phyloP scores from a whole-genome alignment of 30 jellyfish, hydroid and myxozoan genomes.

The Cassiopea xamachana region DNA sequence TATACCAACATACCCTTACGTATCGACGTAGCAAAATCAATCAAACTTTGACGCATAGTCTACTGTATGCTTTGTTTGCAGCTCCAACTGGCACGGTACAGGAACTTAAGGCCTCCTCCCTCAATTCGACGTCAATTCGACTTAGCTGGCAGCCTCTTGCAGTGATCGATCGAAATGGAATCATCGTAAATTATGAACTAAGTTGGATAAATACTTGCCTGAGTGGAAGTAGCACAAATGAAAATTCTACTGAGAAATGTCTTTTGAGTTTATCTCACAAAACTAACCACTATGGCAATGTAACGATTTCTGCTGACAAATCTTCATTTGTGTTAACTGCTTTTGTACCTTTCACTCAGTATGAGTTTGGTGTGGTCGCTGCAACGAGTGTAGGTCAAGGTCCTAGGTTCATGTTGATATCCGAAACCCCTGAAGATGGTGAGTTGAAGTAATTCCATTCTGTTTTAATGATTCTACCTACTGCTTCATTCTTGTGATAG shows the following conservation, averaged over 20 bases:
- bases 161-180: conserved; percentile 24
- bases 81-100: conserved; percentile 34
- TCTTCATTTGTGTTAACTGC: background rate
- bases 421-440: conserved; percentile 30
- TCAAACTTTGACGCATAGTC: too few species aligned
- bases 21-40: too few species aligned
- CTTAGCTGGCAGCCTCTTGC: conserved; percentile 2
- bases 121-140: background rate
- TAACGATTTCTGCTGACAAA: background rate
- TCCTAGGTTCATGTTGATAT: background rate
- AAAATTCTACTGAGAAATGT: background rate
- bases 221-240: background rate
- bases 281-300: background rate
- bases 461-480: background rate
- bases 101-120: background rate
- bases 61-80: background rate
- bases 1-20: too few species aligned
- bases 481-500: background rate
- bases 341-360: conserved; percentile 5
- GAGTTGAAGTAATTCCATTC: background rate
- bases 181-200: background rate
- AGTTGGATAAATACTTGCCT: conserved; percentile 22
- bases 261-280: conserved; percentile 23
- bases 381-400: conserved; percentile 25
- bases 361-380: background rate